These are phyloP conservation scores for Donacobius atricapilla DNA, from an alignment of 2,113 vertebrate genomes.

Conservation along the genomic window DNA sequence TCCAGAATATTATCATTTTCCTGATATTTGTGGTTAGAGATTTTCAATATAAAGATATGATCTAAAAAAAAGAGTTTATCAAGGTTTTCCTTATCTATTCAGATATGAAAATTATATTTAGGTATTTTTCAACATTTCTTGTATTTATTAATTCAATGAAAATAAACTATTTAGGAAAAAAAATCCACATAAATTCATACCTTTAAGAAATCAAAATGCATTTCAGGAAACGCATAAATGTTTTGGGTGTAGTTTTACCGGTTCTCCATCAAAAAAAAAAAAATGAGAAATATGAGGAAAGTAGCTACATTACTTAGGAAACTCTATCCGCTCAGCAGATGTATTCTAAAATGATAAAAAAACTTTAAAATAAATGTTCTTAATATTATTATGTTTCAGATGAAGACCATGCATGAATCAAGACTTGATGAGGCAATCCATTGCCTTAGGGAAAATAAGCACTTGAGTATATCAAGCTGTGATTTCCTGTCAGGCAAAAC, in stretches of 20 bases:
- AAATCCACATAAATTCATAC: fast-evolving
- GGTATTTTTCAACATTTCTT: neutral
- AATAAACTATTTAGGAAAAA: neutral
- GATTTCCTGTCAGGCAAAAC: neutral
- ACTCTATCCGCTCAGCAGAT: neutral
- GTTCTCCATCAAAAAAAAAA: neutral
- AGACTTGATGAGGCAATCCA: neutral
- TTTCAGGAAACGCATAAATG: neutral
- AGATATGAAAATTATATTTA: neutral
- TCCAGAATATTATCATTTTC: neutral
- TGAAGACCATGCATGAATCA: neutral
- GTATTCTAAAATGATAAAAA: neutral
- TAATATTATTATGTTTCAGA: neutral
- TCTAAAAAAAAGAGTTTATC: neutral
- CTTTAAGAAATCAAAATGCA: neutral
- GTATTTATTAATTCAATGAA: neutral
- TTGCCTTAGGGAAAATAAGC: neutral
- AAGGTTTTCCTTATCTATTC: neutral
- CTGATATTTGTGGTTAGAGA: neutral
- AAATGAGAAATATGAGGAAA: neutral
- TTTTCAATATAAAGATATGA: neutral
- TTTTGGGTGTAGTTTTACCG: neutral
- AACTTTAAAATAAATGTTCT: neutral
- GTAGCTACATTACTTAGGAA: neutral
- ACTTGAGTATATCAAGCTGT: neutral